Percentiles rank a stretch among this genome's conserved stretches.
These are phyloP conservation scores for Chorisops tibialis DNA, from an alignment of 2,888 invertebrate species.

Conservation along the genomic window DNA sequence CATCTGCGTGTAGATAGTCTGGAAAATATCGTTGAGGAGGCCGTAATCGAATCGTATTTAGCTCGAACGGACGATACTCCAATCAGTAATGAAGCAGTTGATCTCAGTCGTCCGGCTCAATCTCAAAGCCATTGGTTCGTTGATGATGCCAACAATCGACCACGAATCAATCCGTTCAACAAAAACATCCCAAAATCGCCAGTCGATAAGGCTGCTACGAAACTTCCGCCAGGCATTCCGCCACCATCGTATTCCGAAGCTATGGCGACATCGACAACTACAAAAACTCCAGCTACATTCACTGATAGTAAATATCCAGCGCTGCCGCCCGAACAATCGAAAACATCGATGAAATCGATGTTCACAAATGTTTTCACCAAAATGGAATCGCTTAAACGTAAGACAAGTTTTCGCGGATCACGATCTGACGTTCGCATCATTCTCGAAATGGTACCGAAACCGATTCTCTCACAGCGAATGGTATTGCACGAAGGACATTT, in stretches of 20 bases:
- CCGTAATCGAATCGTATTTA: conserved; percentile 29
- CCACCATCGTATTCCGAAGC: conserved; percentile 51
- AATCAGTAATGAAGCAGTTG: conserved; percentile 34
- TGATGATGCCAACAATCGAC: conserved; percentile 10
- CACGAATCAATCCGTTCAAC: conserved; percentile 23
- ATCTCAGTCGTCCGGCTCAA: conserved; percentile 40
- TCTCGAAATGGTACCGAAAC: conserved; percentile 50
- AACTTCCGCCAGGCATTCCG: conserved; percentile 34
- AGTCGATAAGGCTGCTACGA: not conserved
- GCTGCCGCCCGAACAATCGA: conserved; percentile 1
- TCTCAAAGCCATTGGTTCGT: conserved; percentile 47
- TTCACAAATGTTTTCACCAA: conserved; percentile 47
- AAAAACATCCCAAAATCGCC: not conserved
- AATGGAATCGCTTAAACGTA: conserved; percentile 46
- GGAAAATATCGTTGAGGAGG: conserved; percentile 44
- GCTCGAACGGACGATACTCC: conserved; percentile 22
- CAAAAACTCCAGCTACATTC: conserved; percentile 9
- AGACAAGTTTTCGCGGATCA: conserved; percentile 44
- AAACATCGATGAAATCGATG: conserved; percentile 36
- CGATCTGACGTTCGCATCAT: conserved; percentile 44
- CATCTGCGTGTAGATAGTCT: conserved; percentile 45
- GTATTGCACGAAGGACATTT: conserved; percentile 50
- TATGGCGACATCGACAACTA: conserved; percentile 37
- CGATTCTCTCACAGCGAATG: conserved; percentile 45
- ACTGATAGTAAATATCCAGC: conserved; percentile 9